Conservation (phyloP, 2,888 invertebrate genomes). For the Himalopsyche kuldschensis region DNA sequence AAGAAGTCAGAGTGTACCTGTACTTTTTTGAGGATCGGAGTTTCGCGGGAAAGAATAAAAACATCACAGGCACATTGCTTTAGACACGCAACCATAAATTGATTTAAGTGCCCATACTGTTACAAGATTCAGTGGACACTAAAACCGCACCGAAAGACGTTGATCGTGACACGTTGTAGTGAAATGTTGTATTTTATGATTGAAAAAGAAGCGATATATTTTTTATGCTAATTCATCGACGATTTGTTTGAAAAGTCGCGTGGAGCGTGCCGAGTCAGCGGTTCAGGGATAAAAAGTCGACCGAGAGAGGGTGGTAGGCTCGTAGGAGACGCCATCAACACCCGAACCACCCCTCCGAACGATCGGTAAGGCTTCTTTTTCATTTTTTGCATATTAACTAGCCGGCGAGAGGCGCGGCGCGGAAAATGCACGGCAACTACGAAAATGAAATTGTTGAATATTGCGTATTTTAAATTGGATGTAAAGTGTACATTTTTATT, state of each 20-base stretch:
- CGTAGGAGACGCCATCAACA: neutral
- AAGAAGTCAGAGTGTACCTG: too few species aligned
- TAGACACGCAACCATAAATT: too few species aligned
- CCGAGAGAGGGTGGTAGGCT: neutral
- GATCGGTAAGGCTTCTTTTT: neutral
- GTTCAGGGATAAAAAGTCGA: neutral
- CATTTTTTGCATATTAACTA: neutral
- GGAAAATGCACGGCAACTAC: neutral
- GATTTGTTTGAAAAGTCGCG: neutral
- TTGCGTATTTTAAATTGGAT: neutral
- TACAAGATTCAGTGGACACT: too few species aligned
- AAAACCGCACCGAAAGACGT: too few species aligned
- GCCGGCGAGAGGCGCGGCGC: neutral
- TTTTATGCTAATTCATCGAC: neutral
- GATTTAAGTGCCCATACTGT: too few species aligned
- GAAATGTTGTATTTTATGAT: too few species aligned
- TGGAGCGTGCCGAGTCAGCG: neutral
- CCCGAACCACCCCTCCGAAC: neutral
- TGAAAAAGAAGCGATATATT: neutral
- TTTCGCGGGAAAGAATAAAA: too few species aligned
- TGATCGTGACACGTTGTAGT: too few species aligned
- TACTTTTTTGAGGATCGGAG: too few species aligned
- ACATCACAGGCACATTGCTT: too few species aligned
- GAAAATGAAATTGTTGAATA: neutral
- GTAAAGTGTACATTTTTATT: neutral